phyloP scores from a whole-genome alignment of 2,113 vertebrate species.

The Phylloscopus trochilus region DNA sequence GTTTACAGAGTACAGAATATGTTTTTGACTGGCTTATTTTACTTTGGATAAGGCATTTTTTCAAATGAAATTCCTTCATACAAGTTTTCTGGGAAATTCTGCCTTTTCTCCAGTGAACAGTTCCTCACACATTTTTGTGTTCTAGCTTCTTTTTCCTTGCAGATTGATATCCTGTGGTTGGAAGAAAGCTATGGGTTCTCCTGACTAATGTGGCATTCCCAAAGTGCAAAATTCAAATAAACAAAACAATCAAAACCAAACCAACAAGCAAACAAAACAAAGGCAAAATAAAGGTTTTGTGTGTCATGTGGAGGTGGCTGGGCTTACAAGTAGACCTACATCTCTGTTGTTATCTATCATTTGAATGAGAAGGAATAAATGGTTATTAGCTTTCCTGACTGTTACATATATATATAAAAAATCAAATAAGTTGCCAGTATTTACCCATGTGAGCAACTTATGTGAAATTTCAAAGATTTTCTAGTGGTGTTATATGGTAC shows the following conservation, averaged over 20 bases:
- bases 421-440: background rate
- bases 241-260: background rate
- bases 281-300: background rate
- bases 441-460: background rate
- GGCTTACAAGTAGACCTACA: background rate
- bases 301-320: background rate
- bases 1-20: background rate
- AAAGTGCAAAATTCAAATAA: background rate
- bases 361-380: background rate
- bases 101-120: background rate
- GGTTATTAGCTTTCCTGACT: background rate
- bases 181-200: background rate
- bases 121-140: background rate
- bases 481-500: background rate
- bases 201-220: background rate
- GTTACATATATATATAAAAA: background rate
- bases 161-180: background rate
- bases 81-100: background rate
- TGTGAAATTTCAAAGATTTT: background rate
- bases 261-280: background rate
- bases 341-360: background rate
- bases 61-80: background rate
- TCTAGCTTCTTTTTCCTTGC: background rate
- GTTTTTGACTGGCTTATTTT: background rate
- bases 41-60: background rate